Base-by-base conservation (phyloP, 2,888 invertebrate species). In the Drosophila fungiperda region DNA sequence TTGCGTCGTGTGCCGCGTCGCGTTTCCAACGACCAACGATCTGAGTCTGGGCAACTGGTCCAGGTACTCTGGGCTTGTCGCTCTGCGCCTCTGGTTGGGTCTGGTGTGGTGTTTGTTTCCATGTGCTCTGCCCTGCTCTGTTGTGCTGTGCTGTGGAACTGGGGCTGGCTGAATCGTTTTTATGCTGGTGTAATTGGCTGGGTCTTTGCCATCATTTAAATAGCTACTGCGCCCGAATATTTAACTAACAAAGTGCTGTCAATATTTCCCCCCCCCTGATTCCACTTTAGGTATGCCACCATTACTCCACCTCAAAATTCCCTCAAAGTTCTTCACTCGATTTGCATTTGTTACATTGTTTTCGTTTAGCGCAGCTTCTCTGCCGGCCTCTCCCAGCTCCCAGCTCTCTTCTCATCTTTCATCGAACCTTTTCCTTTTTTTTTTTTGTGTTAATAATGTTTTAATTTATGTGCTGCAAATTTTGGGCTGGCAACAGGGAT, bases 161-260 rank as follows among this genome's bases (percentile, higher is more conserved):
- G 54, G 20, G 36, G 54, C n/a, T 55, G 57, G 42, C 53, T 72
- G 59, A 23, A 52, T 33, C 40, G 54, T 59, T 65, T 83, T 88
- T 86, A 88, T 83, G 89, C 83, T 83, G 83, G 83, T 83, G 70
- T 80, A 78, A 78, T 80, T 78, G 80, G 59, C 76, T 80, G 64
- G 77, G 52, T 88, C 76, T 76, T 78, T 73, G 73, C 60, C 85
- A 77, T 75, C 70, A 84, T 89, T 85, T 89, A 85, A 85, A 89
- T 89, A 85, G 87, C 87, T 82, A 87, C 89, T 85, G 89, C 87
- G 78, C 80, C 82, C 85, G 73, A 86, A 86, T 81, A 76, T 76
- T 83, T 86, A 66, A 73, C 89, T 81, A 69, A 73, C 87, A 74
- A 89, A 85, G 87, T 87, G 89, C 84, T 73, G 70, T 72, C 80